These are phyloP conservation scores for Apis florea DNA, from an alignment of 1,140 invertebrate genomes.

Conservation along the genomic window DNA sequence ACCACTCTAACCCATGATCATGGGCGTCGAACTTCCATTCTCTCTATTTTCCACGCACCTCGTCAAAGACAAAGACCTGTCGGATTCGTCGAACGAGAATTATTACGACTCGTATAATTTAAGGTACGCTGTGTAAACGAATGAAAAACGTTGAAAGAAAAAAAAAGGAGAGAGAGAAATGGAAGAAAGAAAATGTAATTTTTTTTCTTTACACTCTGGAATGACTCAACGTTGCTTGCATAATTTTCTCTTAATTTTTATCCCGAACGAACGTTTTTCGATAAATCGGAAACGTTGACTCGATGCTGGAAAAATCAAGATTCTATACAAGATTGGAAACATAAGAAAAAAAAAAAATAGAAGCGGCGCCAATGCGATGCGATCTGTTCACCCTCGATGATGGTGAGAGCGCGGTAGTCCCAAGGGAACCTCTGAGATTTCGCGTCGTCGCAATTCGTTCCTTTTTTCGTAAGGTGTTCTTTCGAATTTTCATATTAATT, in stretches of 20 bases:
- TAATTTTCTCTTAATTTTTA: no score
- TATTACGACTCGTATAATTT: not conserved
- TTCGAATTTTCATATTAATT: conserved; percentile 76
- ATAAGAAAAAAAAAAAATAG: conserved; percentile 7
- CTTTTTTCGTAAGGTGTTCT: conserved; percentile 63
- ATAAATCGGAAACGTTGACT: no score
- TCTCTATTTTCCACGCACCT: not conserved
- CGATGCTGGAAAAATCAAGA: no score
- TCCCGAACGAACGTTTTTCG: no score
- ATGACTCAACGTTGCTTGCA: no score
- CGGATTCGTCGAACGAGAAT: not conserved
- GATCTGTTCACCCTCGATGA: conserved; percentile 42
- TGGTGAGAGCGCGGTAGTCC: not conserved
- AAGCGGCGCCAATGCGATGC: conserved; percentile 56
- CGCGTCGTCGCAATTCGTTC: conserved; percentile 56
- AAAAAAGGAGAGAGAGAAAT: not conserved
- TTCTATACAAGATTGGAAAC: not conserved
- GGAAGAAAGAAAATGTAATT: not conserved
- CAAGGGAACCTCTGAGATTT: conserved; percentile 59
- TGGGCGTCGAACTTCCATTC: conserved; percentile 51
- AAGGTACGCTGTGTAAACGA: not conserved
- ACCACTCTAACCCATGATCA: conserved; percentile 44
- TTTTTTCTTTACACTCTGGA: no score
- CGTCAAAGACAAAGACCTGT: not conserved
- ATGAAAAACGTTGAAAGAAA: no score